Conservation (phyloP, 2,113 vertebrate species). For the Coracopsis vasa region DNA sequence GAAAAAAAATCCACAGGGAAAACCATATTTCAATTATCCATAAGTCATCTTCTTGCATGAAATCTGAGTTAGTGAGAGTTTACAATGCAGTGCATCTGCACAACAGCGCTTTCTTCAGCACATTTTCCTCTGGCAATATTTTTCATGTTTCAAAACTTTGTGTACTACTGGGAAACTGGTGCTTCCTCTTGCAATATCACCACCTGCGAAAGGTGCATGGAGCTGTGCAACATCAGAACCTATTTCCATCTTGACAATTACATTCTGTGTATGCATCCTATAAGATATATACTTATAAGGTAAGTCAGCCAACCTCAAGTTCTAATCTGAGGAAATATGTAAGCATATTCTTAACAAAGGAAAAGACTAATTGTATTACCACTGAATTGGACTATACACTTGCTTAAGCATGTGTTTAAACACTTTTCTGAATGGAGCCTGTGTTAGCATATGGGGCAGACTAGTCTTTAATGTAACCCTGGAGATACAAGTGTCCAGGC, state of each 20-base stretch:
- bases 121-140: background rate
- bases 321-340: background rate
- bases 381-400: background rate
- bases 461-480: background rate
- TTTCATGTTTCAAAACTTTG: background rate
- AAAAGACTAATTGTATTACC: background rate
- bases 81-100: background rate
- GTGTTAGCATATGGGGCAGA: background rate
- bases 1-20: background rate
- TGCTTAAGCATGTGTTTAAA: background rate
- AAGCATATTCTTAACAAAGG: background rate
- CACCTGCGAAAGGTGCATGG: background rate
- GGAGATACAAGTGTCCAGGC: conserved; percentile 9
- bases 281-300: background rate
- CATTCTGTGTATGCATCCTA: background rate
- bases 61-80: background rate
- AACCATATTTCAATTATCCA: background rate
- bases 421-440: background rate
- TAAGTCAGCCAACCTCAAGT: background rate
- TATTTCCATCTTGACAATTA: background rate
- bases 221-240: background rate
- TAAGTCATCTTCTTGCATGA: background rate
- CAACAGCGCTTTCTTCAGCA: background rate
- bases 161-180: background rate
- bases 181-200: background rate